Base-by-base conservation (phyloP, 2,888 invertebrate genomes). In the Sphinx pinastri region DNA sequence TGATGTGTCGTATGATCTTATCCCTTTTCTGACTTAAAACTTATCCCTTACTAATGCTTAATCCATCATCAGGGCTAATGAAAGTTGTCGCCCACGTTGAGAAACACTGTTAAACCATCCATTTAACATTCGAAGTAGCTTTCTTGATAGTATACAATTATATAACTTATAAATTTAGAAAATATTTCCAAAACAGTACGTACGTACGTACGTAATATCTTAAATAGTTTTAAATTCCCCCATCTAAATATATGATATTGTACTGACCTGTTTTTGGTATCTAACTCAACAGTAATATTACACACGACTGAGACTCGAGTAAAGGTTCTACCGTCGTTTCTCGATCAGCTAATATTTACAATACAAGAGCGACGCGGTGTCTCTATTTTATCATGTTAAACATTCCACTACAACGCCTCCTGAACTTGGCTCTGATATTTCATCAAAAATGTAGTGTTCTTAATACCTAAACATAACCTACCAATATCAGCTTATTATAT, bases 231-330 rank as follows among this genome's bases (percentile, higher is more conserved):
- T 51, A 72, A 76, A 72, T 75, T 76, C 71, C 71, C 72, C 47
- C 59, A 68, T 69, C 73, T 75, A 55, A 54, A 54, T 54, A 63
- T 73, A 70, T 70, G 72, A 78, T 74, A 77, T 79, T 78, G 75
- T 81, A 85, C 85, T 85, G 85, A 87, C 84, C 86, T 78, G 79
- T 84, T 82, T 87, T 86, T 87, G 87, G 88, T 84, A 83, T 82
- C 73, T 80, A 78, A 81, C 74, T 78, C 78, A 70, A 63, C 19
- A 66, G 55, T 63, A 67, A 51, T 54, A 54, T 52, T 69, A 63
- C 54, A 63, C 19, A 19, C 49, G 19, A 49, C 12, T 10, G 49
- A 47, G 47, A 63, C 63, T 49, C 19, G 13, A 13, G 47, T 47
- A 60, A 63, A 49, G 47, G 16, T 49, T 19, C 47, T 13, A 7